Conservation (phyloP, 1,140 invertebrate species). For the Zaprionus ornatus region DNA sequence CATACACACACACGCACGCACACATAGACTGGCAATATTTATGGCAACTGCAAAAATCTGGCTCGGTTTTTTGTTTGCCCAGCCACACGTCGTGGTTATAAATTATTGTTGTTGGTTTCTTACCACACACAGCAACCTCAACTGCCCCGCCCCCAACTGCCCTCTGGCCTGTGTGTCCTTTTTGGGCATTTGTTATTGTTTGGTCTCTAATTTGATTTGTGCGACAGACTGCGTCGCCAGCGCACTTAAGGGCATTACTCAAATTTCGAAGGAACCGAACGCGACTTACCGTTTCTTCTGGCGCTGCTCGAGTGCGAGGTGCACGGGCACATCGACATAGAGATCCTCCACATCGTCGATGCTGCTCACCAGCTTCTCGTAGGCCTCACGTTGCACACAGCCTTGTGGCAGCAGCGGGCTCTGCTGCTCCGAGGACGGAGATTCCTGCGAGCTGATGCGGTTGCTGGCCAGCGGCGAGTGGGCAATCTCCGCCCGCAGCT, state of each 20-base stretch:
- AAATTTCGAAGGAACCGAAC: not conserved
- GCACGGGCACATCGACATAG: constrained; percentile 76
- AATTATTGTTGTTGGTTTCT: constrained; percentile 66
- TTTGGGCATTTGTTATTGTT: constrained; percentile 54
- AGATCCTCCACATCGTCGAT: constrained; percentile 81
- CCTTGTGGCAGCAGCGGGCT: not conserved
- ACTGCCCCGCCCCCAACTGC: not conserved
- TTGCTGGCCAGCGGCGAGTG: constrained; percentile 58
- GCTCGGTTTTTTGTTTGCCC: constrained; percentile 71
- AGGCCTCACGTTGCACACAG: constrained; percentile 49
- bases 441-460: constrained; percentile 40
- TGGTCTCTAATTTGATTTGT: constrained; percentile 75
- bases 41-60: constrained; percentile 75
- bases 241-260: constrained; percentile 70
- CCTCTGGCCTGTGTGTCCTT: constrained; percentile 36
- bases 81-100: constrained; percentile 81
- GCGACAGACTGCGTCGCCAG: constrained; percentile 70
- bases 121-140: not conserved
- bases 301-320: constrained; percentile 69
- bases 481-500: constrained; percentile 57
- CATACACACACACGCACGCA: constrained; percentile 34
- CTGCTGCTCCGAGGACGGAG: constrained; percentile 24
- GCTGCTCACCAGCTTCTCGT: constrained; percentile 66
- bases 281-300: constrained; percentile 78
- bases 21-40: constrained; percentile 39